Base-by-base conservation (phyloP, 2,113 vertebrate genomes). In the Fukomys damarensis region DNA sequence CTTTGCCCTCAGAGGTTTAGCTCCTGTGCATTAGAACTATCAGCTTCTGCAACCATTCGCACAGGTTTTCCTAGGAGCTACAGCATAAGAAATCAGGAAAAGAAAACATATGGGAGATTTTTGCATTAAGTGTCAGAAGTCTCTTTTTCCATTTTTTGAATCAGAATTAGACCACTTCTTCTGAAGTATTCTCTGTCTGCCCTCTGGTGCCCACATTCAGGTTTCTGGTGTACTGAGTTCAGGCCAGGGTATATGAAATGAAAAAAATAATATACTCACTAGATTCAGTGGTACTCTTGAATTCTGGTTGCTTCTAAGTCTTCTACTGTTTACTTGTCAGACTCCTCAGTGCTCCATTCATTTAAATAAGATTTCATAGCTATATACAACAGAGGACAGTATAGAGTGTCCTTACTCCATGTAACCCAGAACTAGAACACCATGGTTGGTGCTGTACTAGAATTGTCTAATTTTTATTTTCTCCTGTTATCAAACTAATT, bases 381-480 rank as follows among this genome's bases (percentile, higher is more conserved):
- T 58, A 11, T 91, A 58, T 65, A 17, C 17, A 86, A 5, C 8
- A 19, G 17, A 38, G 28, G 41, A 85, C 38, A 91, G 5, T 12
- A 22, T 49, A 87, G 14, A 90, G 38, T 93, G 28, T 68, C 58
- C n/a, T 94, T 72, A 65, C 11, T 83, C 81, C 28, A 70, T 77
- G 46, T 38, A 74, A 82, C 49, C 26, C 93, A 74, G 70, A 96
- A 91, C 22, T 70, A 32, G 54, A 89, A 86, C 16, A 2, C 24
- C 16, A 46, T 35, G 30, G 41, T 77, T 70, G 58, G 68, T 63
- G 22, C 24, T 96, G 2, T 65, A 74, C 61, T 61, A 83, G 82
- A 76, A 61, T 92, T 80, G 91, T 41, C 41, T 77, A 74, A 72
- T 86, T 86, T 86, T 68, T 41, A 38, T 86, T 91, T 81, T 86